Evolutionary conservation across 2,888 invertebrate genomes (phyloP).

Genomic region (Lydus trimaculatus): DNA sequence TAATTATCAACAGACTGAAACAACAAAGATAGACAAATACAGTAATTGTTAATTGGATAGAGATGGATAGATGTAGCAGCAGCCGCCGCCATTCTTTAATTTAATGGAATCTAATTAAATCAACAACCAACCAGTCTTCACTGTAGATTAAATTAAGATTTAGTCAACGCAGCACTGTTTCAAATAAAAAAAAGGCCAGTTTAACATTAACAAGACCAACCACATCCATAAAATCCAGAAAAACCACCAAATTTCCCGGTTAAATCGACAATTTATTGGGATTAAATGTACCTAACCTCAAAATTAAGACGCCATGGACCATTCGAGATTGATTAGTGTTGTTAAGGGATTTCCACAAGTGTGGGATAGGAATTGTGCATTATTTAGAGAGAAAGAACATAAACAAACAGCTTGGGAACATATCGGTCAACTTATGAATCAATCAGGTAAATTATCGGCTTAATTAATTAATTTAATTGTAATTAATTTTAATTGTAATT

Average conservation of each 20-base stretch:
- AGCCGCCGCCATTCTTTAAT: slow-evolving; percentile 29
- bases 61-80: slow-evolving; percentile 8
- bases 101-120: slow-evolving; percentile 31
- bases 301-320: slow-evolving; percentile 39
- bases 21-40: slow-evolving; percentile 11
- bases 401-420: slow-evolving; percentile 45
- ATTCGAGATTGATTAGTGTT: slow-evolving; percentile 38
- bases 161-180: slow-evolving; percentile 3
- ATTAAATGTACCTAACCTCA: slow-evolving; percentile 29
- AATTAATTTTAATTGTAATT: slow-evolving; percentile 3
- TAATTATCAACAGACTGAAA: slow-evolving; percentile 20
- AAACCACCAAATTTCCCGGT: slow-evolving; percentile 13
- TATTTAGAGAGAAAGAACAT: slow-evolving; percentile 44
- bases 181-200: not conserved
- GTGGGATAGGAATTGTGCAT: slow-evolving; percentile 46
- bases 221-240: slow-evolving; percentile 5
- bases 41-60: not conserved
- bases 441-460: slow-evolving; percentile 40
- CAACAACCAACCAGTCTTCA: slow-evolving; percentile 15
- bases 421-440: slow-evolving; percentile 39
- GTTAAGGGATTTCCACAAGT: slow-evolving; percentile 43
- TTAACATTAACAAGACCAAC: not conserved
- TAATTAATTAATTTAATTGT: slow-evolving; percentile 2
- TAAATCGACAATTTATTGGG: not conserved
- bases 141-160: slow-evolving; percentile 23